phyloP scores from a whole-genome alignment of 2,797 vertebrate species.

The Danio choprae region DNA sequence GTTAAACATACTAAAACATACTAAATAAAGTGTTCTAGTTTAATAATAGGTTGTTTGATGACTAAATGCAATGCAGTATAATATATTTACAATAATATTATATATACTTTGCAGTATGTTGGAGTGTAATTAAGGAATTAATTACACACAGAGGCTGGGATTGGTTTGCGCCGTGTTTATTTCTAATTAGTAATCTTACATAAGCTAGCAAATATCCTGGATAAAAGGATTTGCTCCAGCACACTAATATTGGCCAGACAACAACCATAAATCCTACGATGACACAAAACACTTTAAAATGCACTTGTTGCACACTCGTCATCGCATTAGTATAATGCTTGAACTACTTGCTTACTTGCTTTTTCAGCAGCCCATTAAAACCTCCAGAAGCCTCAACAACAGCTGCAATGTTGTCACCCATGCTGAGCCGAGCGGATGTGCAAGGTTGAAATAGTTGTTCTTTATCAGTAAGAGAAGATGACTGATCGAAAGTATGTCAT shows the following conservation, averaged over 20 bases:
- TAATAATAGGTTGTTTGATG: too few relatives aligned
- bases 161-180: neutral
- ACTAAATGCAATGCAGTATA: too few relatives aligned
- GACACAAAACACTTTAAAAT: conserved; percentile 17
- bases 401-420: conserved; percentile 15
- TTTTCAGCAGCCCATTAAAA: conserved; percentile 37
- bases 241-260: conserved; percentile 9
- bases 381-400: conserved; percentile 20
- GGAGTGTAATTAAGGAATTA: neutral
- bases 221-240: neutral
- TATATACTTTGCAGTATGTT: neutral
- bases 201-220: neutral
- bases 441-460: neutral
- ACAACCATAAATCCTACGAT: neutral
- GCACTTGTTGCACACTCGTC: conserved; percentile 15
- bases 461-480: neutral
- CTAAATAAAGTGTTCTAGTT: too few relatives aligned
- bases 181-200: neutral
- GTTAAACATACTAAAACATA: too few relatives aligned
- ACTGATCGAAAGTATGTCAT: neutral
- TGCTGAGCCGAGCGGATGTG: conserved; percentile 4
- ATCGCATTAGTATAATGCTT: conserved; percentile 30
- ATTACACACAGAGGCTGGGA: neutral
- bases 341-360: conserved; percentile 21
- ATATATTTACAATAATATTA: too few relatives aligned